Evolutionary conservation across 1,140 invertebrate genomes (phyloP).

Genomic region (Drosophila arawakana): DNA sequence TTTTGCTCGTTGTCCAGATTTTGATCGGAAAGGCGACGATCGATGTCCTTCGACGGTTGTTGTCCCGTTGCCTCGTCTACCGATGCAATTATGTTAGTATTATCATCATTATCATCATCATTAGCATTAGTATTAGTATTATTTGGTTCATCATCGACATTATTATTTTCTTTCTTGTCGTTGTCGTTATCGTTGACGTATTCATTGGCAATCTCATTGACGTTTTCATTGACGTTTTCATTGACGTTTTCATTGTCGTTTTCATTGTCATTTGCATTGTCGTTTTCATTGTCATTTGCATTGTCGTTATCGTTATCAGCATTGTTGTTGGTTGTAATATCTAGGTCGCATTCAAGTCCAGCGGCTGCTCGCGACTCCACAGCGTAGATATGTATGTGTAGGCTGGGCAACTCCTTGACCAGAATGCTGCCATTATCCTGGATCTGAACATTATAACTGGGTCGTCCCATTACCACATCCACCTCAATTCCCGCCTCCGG

Average conservation of each 20-base stretch:
- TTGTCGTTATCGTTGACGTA: background rate
- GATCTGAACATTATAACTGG: constrained; percentile 40
- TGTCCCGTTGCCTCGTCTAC: too few relatives aligned
- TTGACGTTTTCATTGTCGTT: background rate
- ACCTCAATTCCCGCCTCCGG: constrained; percentile 29
- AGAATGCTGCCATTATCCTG: constrained; percentile 42
- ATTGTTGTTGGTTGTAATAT: too few relatives aligned
- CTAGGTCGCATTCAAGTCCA: constrained; percentile 14
- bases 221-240: background rate
- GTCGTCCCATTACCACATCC: constrained; percentile 32
- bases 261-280: background rate
- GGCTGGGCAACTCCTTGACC: constrained; percentile 43
- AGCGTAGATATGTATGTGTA: constrained; percentile 30
- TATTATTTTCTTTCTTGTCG: background rate
- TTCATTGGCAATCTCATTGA: too few relatives aligned
- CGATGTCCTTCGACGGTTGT: too few relatives aligned
- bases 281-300: background rate
- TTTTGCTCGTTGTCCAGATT: background rate
- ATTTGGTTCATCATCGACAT: background rate
- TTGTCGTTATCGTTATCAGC: background rate
- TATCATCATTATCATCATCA: background rate
- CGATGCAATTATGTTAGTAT: too few relatives aligned
- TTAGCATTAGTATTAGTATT: background rate
- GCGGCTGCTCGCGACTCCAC: constrained; percentile 23
- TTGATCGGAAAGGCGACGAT: too few relatives aligned